Evolutionary conservation across 2,888 invertebrate genomes (phyloP).

Genomic region (Rhagonycha fulva): DNA sequence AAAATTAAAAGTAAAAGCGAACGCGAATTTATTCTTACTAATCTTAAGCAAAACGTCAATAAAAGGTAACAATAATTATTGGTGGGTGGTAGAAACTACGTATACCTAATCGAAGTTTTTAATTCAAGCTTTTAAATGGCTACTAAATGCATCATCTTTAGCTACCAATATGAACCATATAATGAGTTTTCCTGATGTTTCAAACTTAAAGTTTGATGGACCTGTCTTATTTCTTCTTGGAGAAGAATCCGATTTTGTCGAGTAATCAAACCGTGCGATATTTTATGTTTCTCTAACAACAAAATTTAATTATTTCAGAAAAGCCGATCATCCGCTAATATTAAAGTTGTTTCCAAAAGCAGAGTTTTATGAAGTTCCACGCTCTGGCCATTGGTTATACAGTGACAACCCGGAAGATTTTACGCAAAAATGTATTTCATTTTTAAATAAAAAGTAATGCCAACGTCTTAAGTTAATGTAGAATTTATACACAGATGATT

Average conservation of each 20-base stretch:
- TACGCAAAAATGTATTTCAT: slow-evolving; percentile 65
- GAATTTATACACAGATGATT: not conserved
- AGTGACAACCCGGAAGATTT: slow-evolving; percentile 86
- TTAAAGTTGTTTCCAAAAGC: slow-evolving; percentile 73
- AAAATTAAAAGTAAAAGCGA: slow-evolving; percentile 62
- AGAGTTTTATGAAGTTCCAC: slow-evolving; percentile 70
- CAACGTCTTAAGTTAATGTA: not conserved
- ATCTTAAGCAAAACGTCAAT: slow-evolving; percentile 63
- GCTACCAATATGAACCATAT: not conserved
- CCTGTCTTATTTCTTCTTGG: slow-evolving; percentile 87
- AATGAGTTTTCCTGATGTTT: not conserved
- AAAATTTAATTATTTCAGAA: not conserved
- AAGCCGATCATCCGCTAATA: slow-evolving; percentile 52
- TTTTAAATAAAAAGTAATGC: slow-evolving; percentile 55
- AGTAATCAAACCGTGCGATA: slow-evolving; percentile 50
- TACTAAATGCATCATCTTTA: slow-evolving; percentile 70
- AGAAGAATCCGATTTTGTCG: slow-evolving; percentile 76
- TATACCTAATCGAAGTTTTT: not conserved
- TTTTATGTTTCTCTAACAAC: not conserved
- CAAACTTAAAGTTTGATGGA: slow-evolving; percentile 52
- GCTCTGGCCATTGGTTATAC: slow-evolving; percentile 93
- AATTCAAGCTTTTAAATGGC: slow-evolving; percentile 71
- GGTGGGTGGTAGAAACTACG: not conserved
- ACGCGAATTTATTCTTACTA: slow-evolving; percentile 82
- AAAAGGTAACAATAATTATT: slow-evolving; percentile 41